These are phyloP conservation scores for Patella depressa DNA, from an alignment of 2,888 invertebrate genomes.

Conservation along the genomic window DNA sequence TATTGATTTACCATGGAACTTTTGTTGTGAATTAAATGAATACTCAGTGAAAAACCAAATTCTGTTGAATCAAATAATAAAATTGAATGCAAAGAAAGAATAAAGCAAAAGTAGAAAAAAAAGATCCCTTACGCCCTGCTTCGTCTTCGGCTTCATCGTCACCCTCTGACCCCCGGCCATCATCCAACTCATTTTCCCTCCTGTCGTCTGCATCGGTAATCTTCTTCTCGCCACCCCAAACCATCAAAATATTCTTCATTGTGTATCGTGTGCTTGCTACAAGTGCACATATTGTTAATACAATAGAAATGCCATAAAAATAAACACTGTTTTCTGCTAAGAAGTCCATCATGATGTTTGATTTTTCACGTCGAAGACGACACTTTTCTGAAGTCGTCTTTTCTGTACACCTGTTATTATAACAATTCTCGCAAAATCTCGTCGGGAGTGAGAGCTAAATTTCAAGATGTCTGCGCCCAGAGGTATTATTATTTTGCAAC, in stretches of 20 bases:
- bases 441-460: conserved; percentile 7
- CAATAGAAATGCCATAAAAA: conserved; percentile 18
- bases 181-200: neutral
- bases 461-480: conserved; percentile 47
- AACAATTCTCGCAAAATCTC: neutral
- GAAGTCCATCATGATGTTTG: conserved; percentile 16
- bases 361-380: too few species aligned
- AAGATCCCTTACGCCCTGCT: conserved; percentile 1
- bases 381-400: neutral
- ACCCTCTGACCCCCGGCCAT: conserved; percentile 11
- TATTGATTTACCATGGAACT: too few species aligned
- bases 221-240: conserved; percentile 38
- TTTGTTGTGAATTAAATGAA: too few species aligned
- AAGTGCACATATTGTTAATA: conserved; percentile 38
- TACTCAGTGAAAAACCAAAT: neutral
- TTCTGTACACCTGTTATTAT: neutral
- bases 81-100: conserved; percentile 18
- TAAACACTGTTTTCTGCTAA: neutral
- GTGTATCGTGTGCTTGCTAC: conserved; percentile 42
- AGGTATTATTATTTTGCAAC: conserved; percentile 9
- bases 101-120: conserved; percentile 6
- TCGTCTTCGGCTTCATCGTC: conserved; percentile 21
- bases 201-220: conserved; percentile 14
- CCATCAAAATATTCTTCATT: conserved; percentile 38
- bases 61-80: neutral